phyloP scores from a whole-genome alignment of 2,888 invertebrate species.

The Dynastes hyllus region DNA sequence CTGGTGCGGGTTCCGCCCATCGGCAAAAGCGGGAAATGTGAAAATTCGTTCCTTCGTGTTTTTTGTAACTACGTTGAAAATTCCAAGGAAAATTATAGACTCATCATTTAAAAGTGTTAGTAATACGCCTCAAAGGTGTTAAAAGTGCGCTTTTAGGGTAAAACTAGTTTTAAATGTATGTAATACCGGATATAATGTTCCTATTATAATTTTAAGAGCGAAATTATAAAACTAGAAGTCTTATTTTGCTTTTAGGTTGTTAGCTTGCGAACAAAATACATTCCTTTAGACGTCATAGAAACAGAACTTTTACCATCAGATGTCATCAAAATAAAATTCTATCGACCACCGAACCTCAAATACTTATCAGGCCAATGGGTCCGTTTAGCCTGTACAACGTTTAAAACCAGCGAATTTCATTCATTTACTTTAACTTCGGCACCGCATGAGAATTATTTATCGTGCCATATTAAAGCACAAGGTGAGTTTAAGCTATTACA shows the following conservation, averaged over 20 bases:
- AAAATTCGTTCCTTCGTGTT: too few relatives aligned
- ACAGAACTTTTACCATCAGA: slow-evolving; percentile 95
- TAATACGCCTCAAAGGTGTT: too few relatives aligned
- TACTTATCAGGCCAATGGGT: slow-evolving; percentile 97
- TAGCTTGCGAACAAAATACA: slow-evolving; percentile 90
- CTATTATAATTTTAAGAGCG: too few relatives aligned
- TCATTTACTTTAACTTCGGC: slow-evolving; percentile 97
- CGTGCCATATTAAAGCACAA: slow-evolving; percentile 94
- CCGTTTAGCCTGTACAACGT: slow-evolving; percentile 91
- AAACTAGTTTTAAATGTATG: too few relatives aligned
- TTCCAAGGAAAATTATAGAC: too few relatives aligned
- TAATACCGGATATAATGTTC: too few relatives aligned
- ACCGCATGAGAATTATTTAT: slow-evolving; percentile 95
- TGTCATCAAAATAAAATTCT: slow-evolving; percentile 95
- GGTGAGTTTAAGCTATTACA: slow-evolving; percentile 65
- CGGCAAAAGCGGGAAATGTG: too few relatives aligned
- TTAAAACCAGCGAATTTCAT: slow-evolving; percentile 92
- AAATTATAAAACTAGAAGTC: too few relatives aligned
- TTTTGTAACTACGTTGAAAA: too few relatives aligned
- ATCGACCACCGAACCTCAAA: slow-evolving; percentile 95
- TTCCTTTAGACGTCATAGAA: slow-evolving; percentile 94
- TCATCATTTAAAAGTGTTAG: too few relatives aligned
- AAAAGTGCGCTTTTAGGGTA: too few relatives aligned
- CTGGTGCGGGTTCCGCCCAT: too few relatives aligned
- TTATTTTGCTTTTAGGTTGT: slow-evolving; percentile 78